Evolutionary conservation across 2,888 invertebrate species (phyloP).

Genomic region (Tetragnatha montana): DNA sequence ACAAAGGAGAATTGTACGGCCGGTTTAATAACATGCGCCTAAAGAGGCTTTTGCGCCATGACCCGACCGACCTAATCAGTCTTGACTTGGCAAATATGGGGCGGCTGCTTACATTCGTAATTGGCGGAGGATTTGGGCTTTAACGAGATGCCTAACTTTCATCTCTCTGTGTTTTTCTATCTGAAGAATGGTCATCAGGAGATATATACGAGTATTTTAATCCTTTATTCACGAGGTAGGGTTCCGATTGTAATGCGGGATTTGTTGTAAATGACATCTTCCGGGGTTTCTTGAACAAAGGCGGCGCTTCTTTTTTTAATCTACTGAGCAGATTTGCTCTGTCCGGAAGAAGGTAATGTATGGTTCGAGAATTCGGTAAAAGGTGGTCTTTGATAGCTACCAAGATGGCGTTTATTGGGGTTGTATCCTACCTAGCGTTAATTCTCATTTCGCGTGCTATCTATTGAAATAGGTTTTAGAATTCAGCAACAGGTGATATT

Average conservation of each 20-base stretch:
- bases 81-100: slow-evolving; percentile 53
- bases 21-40: slow-evolving; percentile 54
- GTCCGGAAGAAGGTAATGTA: background rate
- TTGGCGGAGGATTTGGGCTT: slow-evolving; percentile 39
- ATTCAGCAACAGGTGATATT: too few relatives aligned
- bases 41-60: slow-evolving; percentile 38
- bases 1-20: slow-evolving; percentile 46
- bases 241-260: slow-evolving; percentile 2
- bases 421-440: too few relatives aligned
- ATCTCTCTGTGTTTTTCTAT: background rate
- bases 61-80: slow-evolving; percentile 57
- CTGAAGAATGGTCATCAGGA: slow-evolving; percentile 2
- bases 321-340: background rate
- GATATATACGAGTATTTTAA: slow-evolving; percentile 25
- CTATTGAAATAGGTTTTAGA: too few relatives aligned
- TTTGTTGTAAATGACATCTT: slow-evolving; percentile 5
- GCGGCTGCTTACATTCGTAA: slow-evolving; percentile 31
- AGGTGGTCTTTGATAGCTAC: too few relatives aligned
- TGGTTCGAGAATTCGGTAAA: background rate
- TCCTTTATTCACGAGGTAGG: slow-evolving; percentile 5
- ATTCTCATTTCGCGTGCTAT: too few relatives aligned
- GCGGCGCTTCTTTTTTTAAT: background rate
- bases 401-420: too few relatives aligned
- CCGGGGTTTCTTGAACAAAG: background rate
- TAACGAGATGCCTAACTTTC: slow-evolving; percentile 20